Conservation (phyloP, 2,113 vertebrate genomes). For the Stercorarius parasiticus region DNA sequence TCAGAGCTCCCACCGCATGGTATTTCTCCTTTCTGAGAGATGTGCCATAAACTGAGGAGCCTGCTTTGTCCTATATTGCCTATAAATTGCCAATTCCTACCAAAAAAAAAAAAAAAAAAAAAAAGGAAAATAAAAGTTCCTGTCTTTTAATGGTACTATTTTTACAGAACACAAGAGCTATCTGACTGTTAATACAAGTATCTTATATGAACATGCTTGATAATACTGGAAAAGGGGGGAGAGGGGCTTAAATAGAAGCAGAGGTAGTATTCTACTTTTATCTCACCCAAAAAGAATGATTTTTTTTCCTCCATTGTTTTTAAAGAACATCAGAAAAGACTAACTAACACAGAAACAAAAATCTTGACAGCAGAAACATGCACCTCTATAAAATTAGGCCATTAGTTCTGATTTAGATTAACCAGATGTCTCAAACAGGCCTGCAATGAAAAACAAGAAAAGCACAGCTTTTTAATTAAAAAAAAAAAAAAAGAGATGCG, state of each 20-base stretch:
- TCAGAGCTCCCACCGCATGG: neutral
- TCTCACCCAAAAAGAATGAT: neutral
- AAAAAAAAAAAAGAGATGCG: neutral
- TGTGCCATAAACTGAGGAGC: neutral
- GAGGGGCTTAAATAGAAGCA: neutral
- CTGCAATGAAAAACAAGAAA: neutral
- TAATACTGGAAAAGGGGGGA: neutral
- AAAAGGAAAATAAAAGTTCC: accelerated
- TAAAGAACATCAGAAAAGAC: neutral
- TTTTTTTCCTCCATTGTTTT: neutral
- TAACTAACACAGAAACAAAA: neutral
- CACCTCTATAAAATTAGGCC: neutral
- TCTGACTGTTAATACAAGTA: neutral
- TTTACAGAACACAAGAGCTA: neutral
- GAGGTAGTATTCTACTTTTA: neutral
- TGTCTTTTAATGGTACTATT: neutral
- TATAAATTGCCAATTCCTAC: neutral
- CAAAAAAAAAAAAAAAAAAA: neutral
- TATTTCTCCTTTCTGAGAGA: neutral
- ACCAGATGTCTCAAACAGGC: neutral
- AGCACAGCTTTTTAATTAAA: neutral
- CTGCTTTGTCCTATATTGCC: neutral
- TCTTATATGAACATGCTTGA: neutral
- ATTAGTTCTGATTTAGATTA: neutral
- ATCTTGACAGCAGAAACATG: neutral